Conservation (phyloP, 2,113 vertebrate species). For the Corapipo altera region DNA sequence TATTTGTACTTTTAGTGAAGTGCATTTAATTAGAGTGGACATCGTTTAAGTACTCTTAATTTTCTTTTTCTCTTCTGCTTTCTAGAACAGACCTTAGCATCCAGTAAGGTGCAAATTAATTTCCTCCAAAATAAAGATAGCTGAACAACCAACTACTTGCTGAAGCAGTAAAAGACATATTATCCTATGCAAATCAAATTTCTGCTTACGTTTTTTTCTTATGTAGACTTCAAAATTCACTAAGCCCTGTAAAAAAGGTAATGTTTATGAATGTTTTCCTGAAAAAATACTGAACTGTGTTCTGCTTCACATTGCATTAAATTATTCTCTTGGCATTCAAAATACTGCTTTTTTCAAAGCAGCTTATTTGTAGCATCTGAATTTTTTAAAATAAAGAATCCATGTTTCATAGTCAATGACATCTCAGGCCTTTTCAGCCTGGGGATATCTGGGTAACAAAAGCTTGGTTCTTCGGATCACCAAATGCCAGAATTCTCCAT, state of each 20-base stretch:
- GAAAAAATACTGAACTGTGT: neutral
- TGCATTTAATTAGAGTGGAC: neutral
- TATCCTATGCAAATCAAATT: neutral
- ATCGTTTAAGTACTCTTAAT: neutral
- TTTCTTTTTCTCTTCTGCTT: neutral
- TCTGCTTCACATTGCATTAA: neutral
- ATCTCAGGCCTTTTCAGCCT: neutral
- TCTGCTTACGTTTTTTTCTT: neutral
- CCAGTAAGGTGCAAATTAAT: neutral
- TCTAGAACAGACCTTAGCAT: neutral
- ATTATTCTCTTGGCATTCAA: neutral
- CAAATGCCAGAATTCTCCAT: neutral
- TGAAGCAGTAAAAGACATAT: neutral
- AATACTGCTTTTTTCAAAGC: neutral
- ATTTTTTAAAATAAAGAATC: neutral
- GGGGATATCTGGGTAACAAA: neutral
- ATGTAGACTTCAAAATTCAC: neutral
- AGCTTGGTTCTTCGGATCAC: neutral
- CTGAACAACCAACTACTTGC: neutral
- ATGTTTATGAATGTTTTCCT: neutral
- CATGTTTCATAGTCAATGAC: neutral
- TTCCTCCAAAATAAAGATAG: neutral
- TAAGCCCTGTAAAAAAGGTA: neutral
- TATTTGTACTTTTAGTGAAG: neutral
- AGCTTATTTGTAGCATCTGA: neutral